These are phyloP conservation scores for Matsumyia berberina DNA, from an alignment of 2,888 invertebrate species.

Conservation along the genomic window DNA sequence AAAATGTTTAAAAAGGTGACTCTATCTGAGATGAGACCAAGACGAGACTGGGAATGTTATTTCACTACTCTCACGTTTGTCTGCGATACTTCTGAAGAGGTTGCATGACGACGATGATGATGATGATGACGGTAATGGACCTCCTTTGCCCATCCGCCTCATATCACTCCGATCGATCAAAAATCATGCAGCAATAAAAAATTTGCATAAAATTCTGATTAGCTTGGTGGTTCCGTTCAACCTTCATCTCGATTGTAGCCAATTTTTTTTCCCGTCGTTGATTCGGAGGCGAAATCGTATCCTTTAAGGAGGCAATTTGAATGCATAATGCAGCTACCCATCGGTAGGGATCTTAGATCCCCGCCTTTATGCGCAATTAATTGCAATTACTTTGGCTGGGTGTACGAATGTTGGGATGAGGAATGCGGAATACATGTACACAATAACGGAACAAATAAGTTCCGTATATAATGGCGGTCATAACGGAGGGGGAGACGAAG, in stretches of 20 bases:
- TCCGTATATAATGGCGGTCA: constrained; percentile 39
- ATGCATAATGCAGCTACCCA: constrained; percentile 59
- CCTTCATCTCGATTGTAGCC: background rate
- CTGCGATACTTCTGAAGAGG: constrained; percentile 34
- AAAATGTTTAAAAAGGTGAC: constrained; percentile 4
- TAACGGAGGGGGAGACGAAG: constrained; percentile 33
- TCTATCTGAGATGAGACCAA: constrained; percentile 32
- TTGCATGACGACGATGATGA: constrained; percentile 50
- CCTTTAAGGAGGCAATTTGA: constrained; percentile 72
- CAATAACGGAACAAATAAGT: constrained; percentile 31
- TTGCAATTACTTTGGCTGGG: constrained; percentile 69
- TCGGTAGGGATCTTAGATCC: constrained; percentile 40
- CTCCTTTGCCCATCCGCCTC: constrained; percentile 57
- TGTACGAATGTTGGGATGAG: background rate
- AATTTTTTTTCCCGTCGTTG: constrained; percentile 4
- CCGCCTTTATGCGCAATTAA: constrained; percentile 73
- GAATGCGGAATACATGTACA: constrained; percentile 15
- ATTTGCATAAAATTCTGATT: constrained; percentile 74
- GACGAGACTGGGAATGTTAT: constrained; percentile 13
- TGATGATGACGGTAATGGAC: constrained; percentile 66
- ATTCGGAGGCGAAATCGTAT: constrained; percentile 35
- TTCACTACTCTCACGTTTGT: constrained; percentile 19
- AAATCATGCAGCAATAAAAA: constrained; percentile 76
- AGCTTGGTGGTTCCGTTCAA: constrained; percentile 28
- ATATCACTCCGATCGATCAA: constrained; percentile 73